phyloP scores from a whole-genome alignment of 2,797 vertebrate genomes.

The Crocidura indochinensis region DNA sequence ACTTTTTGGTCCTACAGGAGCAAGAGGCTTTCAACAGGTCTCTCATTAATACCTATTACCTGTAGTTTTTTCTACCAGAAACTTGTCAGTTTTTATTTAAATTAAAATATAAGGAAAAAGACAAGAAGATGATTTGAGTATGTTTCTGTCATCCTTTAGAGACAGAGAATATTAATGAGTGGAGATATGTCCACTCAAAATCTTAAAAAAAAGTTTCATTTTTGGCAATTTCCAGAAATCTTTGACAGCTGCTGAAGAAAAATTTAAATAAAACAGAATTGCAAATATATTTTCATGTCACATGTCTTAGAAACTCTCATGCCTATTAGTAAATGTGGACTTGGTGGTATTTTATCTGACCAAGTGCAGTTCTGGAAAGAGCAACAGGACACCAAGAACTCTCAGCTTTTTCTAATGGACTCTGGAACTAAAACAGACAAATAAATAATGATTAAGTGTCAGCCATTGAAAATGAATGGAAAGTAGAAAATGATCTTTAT shows the following conservation, averaged over 20 bases:
- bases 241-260: conserved; percentile 41
- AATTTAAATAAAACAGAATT: conserved; percentile 52
- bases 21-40: background rate
- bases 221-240: conserved; percentile 56
- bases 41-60: background rate
- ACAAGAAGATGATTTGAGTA: background rate
- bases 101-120: conserved; percentile 16
- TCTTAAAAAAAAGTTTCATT: conserved; percentile 18
- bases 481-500: conserved; percentile 21
- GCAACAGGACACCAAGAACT: conserved; percentile 92
- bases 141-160: conserved; percentile 37
- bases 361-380: conserved; percentile 89
- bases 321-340: conserved; percentile 61
- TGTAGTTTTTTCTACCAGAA: conserved; percentile 28
- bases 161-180: conserved; percentile 32
- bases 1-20: background rate
- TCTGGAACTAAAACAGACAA: background rate
- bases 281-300: background rate
- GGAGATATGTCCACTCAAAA: background rate
- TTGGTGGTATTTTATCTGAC: conserved; percentile 90
- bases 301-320: background rate
- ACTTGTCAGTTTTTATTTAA: conserved; percentile 11
- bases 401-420: conserved; percentile 50
- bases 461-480: conserved; percentile 33
- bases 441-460: background rate